These are phyloP conservation scores for Enteromius trimaculatus DNA, from an alignment of 2,797 vertebrate species.

Conservation along the genomic window DNA sequence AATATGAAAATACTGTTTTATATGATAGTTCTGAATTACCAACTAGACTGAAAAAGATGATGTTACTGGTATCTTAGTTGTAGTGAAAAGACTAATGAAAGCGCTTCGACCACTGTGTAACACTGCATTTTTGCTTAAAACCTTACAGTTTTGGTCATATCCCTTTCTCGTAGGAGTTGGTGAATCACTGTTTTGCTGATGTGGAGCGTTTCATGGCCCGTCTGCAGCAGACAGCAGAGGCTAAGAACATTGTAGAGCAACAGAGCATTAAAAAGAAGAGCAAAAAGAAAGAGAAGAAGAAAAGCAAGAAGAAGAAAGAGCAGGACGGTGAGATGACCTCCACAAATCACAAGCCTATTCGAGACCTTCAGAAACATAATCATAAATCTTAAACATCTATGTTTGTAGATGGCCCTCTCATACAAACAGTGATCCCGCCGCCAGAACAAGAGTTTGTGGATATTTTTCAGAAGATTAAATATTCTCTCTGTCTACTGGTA, in stretches of 20 bases:
- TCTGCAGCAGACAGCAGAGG: conserved; percentile 84
- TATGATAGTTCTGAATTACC: not conserved
- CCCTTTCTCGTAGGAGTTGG: conserved; percentile 74
- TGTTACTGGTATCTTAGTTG: not conserved
- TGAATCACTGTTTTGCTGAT: conserved; percentile 89
- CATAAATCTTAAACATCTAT: conserved; percentile 25
- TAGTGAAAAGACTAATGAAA: not conserved
- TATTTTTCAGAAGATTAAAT: conserved; percentile 87
- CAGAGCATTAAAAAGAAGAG: conserved; percentile 66
- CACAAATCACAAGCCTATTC: not conserved
- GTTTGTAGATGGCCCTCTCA: conserved; percentile 76
- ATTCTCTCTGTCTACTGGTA: conserved; percentile 86
- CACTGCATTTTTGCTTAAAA: not conserved
- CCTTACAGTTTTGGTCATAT: not conserved
- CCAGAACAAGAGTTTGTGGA: conserved; percentile 80
- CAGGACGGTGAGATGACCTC: conserved; percentile 69
- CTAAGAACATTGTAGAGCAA: conserved; percentile 79
- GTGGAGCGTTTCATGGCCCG: conserved; percentile 81
- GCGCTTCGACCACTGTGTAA: not conserved
- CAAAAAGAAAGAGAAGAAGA: conserved; percentile 61
- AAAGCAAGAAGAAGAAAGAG: conserved; percentile 66
- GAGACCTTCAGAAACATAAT: not conserved
- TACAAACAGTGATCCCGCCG: conserved; percentile 76
- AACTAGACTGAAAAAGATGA: conserved; percentile 7
- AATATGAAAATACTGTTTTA: not conserved